A percentile compares a stretch with the other conserved stretches of the same genome.
These are phyloP conservation scores for Teleogryllus occipitalis DNA, from an alignment of 1,140 invertebrate genomes.

Conservation along the genomic window DNA sequence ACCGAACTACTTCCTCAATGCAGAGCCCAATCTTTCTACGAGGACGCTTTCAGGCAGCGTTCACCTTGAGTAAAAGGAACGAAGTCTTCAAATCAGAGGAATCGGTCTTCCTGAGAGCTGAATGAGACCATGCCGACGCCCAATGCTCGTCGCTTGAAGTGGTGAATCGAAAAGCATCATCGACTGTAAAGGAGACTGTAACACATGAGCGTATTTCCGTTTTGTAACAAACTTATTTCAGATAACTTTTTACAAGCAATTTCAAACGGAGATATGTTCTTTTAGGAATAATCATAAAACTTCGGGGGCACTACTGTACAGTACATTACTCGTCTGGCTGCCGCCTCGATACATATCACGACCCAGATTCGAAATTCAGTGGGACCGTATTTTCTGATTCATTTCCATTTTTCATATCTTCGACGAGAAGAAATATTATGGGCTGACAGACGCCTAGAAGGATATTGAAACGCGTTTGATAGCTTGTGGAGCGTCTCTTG, in stretches of 20 bases:
- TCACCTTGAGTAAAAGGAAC: too few relatives aligned
- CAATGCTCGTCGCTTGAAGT: too few relatives aligned
- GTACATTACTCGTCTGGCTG: background rate
- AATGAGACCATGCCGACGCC: too few relatives aligned
- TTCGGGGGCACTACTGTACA: background rate
- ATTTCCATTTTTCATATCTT: background rate
- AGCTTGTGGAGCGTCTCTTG: background rate
- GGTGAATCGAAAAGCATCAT: background rate
- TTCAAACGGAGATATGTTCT: background rate
- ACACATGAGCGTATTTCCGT: background rate
- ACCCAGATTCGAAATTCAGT: background rate
- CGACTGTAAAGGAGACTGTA: background rate
- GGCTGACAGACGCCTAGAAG: background rate
- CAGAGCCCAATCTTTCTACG: too few relatives aligned
- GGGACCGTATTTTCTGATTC: background rate
- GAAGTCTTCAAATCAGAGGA: too few relatives aligned
- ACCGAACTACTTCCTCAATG: too few relatives aligned
- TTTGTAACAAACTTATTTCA: slow-evolving; percentile 6
- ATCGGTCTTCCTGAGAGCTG: too few relatives aligned
- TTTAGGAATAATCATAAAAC: background rate
- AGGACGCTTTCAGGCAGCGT: too few relatives aligned
- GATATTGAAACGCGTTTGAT: slow-evolving; percentile 1
- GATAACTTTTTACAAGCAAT: background rate
- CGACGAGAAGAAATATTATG: background rate
- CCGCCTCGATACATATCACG: background rate